Evolutionary conservation across 2,113 vertebrate genomes (phyloP).

Genomic region (Laticauda laticaudata): DNA sequence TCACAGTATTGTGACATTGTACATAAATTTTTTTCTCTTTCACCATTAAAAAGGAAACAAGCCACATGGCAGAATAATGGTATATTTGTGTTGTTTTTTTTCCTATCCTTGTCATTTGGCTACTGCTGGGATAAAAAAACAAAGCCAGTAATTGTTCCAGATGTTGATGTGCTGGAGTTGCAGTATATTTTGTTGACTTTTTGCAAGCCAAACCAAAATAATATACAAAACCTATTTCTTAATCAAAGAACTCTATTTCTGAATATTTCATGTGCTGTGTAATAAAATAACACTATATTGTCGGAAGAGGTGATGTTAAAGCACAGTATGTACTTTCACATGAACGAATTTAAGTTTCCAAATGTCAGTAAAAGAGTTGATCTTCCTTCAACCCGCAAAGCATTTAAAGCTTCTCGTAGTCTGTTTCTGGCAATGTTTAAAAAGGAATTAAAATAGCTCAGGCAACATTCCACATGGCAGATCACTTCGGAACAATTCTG

Average conservation of each 20-base stretch:
- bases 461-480: constrained; percentile 58
- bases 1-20: not conserved
- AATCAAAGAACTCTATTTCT: not conserved
- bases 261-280: not conserved
- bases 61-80: not conserved
- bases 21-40: not conserved
- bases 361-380: not conserved
- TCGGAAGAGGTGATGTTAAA: not conserved
- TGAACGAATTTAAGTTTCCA: constrained; percentile 22
- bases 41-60: not conserved
- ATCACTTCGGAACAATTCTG: constrained; percentile 47
- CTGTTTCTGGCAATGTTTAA: constrained; percentile 46
- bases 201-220: not conserved
- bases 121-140: constrained; percentile 2
- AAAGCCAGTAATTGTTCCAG: not conserved
- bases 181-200: not conserved
- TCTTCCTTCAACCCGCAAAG: constrained; percentile 10
- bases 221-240: constrained; percentile 5
- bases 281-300: not conserved
- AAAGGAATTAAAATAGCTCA: constrained; percentile 46
- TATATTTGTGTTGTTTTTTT: not conserved
- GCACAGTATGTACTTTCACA: not conserved
- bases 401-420: not conserved
- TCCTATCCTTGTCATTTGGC: not conserved
- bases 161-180: not conserved